Percentiles rank a stretch among this genome's conserved stretches.
phyloP scores from a whole-genome alignment of 2,888 invertebrate species.

The Drosophila anceps region DNA sequence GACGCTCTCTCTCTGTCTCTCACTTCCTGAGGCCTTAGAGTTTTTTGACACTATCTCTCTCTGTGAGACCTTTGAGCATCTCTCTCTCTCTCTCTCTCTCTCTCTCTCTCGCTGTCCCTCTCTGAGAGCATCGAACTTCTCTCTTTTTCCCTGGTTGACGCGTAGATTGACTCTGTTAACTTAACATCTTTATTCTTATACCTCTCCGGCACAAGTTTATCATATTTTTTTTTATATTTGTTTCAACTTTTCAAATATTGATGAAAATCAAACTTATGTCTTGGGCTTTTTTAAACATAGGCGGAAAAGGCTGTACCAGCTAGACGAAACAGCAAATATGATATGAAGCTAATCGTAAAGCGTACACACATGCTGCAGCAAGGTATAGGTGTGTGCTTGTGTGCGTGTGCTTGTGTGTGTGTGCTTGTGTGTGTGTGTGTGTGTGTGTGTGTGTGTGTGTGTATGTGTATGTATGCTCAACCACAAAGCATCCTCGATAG shows the following conservation, averaged over 20 bases:
- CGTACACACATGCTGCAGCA: neutral
- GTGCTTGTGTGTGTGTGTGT: neutral
- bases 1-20: neutral
- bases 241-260: neutral
- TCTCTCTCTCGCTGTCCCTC: neutral
- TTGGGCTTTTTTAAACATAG: too few species aligned
- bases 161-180: neutral
- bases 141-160: neutral
- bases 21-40: too few species aligned
- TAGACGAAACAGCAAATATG: conserved; percentile 14
- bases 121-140: neutral
- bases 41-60: neutral
- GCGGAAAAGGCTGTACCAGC: too few species aligned
- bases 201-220: neutral
- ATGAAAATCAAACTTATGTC: neutral
- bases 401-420: conserved; percentile 4
- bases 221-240: neutral
- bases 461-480: conserved; percentile 11
- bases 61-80: too few species aligned
- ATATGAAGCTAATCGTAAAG: neutral
- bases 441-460: conserved; percentile 1
- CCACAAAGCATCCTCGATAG: conserved; percentile 24
- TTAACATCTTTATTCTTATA: neutral
- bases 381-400: neutral
- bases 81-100: neutral